Percentiles rank a stretch among this genome's conserved stretches.
Conservation (phyloP, 2,888 invertebrate species). For the Pterostichus madidus region DNA sequence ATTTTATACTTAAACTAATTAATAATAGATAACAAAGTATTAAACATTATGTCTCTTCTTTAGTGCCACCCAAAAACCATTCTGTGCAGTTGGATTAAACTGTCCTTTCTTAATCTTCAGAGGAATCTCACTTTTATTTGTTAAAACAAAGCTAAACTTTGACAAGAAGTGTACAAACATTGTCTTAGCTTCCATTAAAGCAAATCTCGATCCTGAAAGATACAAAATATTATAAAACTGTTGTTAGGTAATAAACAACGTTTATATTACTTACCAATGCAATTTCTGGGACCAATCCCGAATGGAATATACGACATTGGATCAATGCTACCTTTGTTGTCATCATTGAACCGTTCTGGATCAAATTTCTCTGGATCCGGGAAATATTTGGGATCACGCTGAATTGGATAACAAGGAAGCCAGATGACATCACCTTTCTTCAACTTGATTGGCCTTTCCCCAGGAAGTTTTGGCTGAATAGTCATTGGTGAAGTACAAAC, state of each 20-base stretch:
- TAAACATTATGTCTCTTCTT: constrained; percentile 61
- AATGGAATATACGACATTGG: constrained; percentile 77
- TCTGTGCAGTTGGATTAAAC: constrained; percentile 74
- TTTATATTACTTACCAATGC: constrained; percentile 74
- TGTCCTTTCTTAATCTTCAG: constrained; percentile 72
- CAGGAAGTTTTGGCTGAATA: constrained; percentile 68
- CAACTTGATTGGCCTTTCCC: constrained; percentile 69
- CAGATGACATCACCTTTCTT: constrained; percentile 72
- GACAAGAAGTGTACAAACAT: constrained; percentile 68
- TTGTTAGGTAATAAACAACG: background rate
- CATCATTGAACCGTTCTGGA: constrained; percentile 76
- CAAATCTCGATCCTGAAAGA: constrained; percentile 67
- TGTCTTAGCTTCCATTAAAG: constrained; percentile 67
- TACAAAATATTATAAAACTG: background rate
- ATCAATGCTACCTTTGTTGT: constrained; percentile 74
- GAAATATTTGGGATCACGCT: constrained; percentile 76
- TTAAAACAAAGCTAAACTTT: constrained; percentile 68
- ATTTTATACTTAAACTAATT: too few relatives aligned
- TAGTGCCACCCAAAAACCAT: constrained; percentile 72
- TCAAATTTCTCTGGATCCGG: constrained; percentile 77
- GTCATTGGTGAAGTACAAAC: constrained; percentile 72
- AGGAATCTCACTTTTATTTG: constrained; percentile 64
- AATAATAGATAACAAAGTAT: background rate
- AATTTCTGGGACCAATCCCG: constrained; percentile 77
- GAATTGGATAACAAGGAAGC: constrained; percentile 75